Evolutionary conservation across 2,888 invertebrate species (phyloP).

Genomic region (Pseudococcus jackbeardsleyi): DNA sequence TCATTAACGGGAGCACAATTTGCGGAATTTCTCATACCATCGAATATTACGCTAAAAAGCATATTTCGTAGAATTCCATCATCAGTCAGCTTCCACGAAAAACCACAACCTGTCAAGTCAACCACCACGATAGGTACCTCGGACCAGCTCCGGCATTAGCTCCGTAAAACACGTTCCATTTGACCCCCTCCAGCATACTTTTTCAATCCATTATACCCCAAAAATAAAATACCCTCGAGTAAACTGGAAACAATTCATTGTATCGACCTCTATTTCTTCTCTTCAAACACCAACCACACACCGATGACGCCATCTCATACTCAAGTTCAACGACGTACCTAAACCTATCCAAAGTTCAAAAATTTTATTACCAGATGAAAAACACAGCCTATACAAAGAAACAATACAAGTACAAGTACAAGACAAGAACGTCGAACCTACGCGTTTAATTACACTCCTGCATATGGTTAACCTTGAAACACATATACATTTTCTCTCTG

Average conservation of each 20-base stretch:
- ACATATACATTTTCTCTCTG: background rate
- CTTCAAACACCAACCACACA: background rate
- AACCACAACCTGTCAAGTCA: background rate
- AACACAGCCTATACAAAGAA: background rate
- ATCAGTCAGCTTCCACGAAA: background rate
- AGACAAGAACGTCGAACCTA: constrained; percentile 9
- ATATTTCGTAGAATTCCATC: background rate
- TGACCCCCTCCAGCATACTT: too few relatives aligned
- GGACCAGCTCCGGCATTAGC: too few relatives aligned
- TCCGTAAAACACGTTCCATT: too few relatives aligned
- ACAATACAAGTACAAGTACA: background rate
- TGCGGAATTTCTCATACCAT: background rate
- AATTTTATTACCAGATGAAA: background rate
- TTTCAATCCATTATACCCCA: too few relatives aligned
- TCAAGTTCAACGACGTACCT: background rate
- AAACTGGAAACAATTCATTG: too few relatives aligned
- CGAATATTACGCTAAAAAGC: background rate
- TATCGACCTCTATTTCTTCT: background rate
- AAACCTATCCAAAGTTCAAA: background rate
- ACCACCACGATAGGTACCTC: background rate
- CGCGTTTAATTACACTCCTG: constrained; percentile 8
- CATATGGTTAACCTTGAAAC: background rate
- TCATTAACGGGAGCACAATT: background rate
- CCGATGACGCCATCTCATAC: background rate
- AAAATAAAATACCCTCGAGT: too few relatives aligned